Evolutionary conservation across 2,797 vertebrate species (phyloP).

Genomic region (Strix occidentalis): DNA sequence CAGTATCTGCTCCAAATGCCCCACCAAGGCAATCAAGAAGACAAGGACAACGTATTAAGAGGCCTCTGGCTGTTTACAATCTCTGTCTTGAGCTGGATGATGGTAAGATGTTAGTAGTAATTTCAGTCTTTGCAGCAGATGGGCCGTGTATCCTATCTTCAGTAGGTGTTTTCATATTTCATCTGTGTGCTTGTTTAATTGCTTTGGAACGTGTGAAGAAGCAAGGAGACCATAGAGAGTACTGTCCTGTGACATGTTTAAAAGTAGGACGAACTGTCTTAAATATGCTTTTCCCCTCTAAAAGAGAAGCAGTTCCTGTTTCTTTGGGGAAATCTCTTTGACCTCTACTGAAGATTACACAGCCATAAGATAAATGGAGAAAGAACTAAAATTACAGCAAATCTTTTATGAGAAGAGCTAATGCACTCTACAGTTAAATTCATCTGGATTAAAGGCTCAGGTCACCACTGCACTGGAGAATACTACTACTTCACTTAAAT

Average conservation of each 20-base stretch:
- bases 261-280: neutral
- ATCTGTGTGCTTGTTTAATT: neutral
- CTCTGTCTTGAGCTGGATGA: constrained; percentile 87
- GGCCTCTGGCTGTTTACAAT: constrained; percentile 96
- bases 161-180: constrained; percentile 50
- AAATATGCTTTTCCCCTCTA: constrained; percentile 31
- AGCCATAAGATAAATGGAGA: constrained; percentile 70
- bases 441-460: constrained; percentile 57
- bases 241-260: constrained; percentile 1
- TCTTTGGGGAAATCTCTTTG: constrained; percentile 73
- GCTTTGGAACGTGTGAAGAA: constrained; percentile 19
- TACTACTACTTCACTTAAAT: neutral
- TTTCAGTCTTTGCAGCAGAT: constrained; percentile 9
- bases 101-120: constrained; percentile 80
- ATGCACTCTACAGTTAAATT: constrained; percentile 61
- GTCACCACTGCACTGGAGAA: neutral
- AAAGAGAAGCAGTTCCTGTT: constrained; percentile 57
- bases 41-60: constrained; percentile 83
- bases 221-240: neutral
- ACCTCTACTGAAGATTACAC: constrained; percentile 72
- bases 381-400: constrained; percentile 73
- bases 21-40: constrained; percentile 92
- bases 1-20: constrained; percentile 81
- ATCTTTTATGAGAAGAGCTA: constrained; percentile 62
- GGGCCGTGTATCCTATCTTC: neutral